Conservation (phyloP, 2,113 vertebrate genomes). For the Neodon shergylaensis region DNA sequence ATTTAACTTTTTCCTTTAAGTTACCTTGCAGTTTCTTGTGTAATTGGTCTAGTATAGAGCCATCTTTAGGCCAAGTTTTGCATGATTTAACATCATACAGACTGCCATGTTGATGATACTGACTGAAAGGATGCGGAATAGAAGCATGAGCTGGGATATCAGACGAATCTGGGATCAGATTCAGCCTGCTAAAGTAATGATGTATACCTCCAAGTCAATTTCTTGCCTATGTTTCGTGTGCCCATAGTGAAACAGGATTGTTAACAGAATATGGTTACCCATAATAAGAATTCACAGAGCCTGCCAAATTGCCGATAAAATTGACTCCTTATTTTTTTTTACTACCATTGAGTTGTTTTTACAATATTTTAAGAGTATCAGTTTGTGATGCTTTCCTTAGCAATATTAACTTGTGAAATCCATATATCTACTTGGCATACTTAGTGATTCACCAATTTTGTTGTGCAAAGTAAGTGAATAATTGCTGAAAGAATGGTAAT, state of each 20-base stretch:
- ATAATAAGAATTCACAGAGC: conserved; percentile 22
- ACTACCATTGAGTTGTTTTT: conserved; percentile 88
- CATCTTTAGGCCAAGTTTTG: background rate
- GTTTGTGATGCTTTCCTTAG: conserved; percentile 88
- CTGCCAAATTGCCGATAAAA: background rate
- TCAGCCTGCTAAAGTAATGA: background rate
- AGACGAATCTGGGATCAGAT: background rate
- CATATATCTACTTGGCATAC: conserved; percentile 11
- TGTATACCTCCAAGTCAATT: background rate
- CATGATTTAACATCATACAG: background rate
- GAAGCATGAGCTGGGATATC: background rate
- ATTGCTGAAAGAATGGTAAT: conserved; percentile 70
- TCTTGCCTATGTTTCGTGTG: background rate
- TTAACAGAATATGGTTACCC: conserved; percentile 33
- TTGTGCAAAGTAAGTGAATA: conserved; percentile 31
- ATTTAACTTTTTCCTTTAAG: background rate
- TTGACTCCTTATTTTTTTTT: conserved; percentile 5
- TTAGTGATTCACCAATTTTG: background rate
- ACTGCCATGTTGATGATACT: background rate
- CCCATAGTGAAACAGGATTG: background rate
- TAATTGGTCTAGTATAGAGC: background rate
- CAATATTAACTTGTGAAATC: conserved; percentile 84
- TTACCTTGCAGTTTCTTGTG: background rate
- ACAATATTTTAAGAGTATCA: conserved; percentile 85
- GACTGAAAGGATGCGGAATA: background rate